Evolutionary conservation across 30 jellyfish, hydroid and myxozoan genomes (phyloP), one percentile per base, ranked within the genome.

Genomic region (Pseudorhiza aurosa): DNA sequence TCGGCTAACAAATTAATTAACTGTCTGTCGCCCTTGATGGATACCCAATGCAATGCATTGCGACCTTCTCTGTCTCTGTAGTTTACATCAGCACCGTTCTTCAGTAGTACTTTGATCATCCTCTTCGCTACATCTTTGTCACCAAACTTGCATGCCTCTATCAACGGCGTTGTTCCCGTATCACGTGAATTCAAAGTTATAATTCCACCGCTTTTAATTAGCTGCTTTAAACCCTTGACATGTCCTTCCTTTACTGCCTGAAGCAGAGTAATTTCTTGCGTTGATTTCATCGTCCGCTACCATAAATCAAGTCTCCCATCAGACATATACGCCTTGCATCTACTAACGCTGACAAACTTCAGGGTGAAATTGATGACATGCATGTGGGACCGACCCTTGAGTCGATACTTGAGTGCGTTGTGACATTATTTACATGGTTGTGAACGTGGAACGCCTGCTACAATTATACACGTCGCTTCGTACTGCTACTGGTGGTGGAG

Each of bases 21-120:
- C 24, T 79, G 83, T 24, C 37, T 56, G 67, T 79, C 47, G 27
- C 91, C 91, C 24, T 33, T 58, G 26, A 79, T 43, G 7, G 81
- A 79, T 17, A 79, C 82, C 91, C 91, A 79, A 31, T 79, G 91
- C 36, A 79, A 28, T 35, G 91, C 91, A 63, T 51, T 79, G 14
- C 91, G 81, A 17, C 91, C 91, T 28, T 21, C 51, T 5, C 65
- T 60, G 71, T 79, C 91, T 26, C 68, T 63, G 68, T 79, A 50
- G 37, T 64, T 64, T 46, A 63, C 83, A 36, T 56, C 47, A 1
- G 91, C 91, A 7, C 91, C 91, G 59, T 65, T 70, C 27, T 79
- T 79, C 35, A 79, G 57, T 58, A 79, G 65, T 2, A 79, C 50
- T 35, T 79, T 79, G 4, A 79, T 44, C 91, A 79, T 79, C 51